Evolutionary conservation across 2,888 invertebrate genomes (phyloP).

Genomic region (Brachynemurus nebulosus): DNA sequence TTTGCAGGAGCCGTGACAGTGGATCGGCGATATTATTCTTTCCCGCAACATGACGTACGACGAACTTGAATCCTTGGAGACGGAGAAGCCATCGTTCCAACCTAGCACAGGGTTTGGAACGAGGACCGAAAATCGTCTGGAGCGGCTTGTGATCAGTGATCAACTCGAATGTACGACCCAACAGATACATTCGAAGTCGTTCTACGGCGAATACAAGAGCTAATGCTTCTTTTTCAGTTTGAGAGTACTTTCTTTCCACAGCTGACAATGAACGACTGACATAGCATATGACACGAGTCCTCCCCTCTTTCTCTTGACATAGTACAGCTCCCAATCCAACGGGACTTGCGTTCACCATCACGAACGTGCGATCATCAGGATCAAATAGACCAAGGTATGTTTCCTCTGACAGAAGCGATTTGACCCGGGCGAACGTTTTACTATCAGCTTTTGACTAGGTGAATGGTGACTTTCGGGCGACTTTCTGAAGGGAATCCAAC

Average conservation of each 20-base stretch:
- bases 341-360: no score
- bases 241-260: conserved; percentile 17
- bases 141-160: conserved; percentile 26
- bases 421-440: background rate
- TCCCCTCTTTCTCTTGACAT: background rate
- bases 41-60: background rate
- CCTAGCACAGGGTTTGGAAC: conserved; percentile 24
- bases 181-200: conserved; percentile 26
- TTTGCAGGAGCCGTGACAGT: no score
- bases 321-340: no score
- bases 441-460: no score
- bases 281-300: background rate
- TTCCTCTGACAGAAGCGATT: background rate
- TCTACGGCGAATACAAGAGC: conserved; percentile 25
- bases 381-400: background rate
- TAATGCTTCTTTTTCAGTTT: conserved; percentile 22
- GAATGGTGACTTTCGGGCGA: background rate
- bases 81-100: conserved; percentile 25
- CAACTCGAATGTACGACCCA: conserved; percentile 26
- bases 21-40: background rate
- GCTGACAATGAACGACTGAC: background rate
- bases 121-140: conserved; percentile 22
- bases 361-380: background rate
- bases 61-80: conserved; percentile 16
- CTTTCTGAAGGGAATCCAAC: background rate